Evolutionary conservation across 2,113 vertebrate species (phyloP).

Genomic region (Centropristis striata): DNA sequence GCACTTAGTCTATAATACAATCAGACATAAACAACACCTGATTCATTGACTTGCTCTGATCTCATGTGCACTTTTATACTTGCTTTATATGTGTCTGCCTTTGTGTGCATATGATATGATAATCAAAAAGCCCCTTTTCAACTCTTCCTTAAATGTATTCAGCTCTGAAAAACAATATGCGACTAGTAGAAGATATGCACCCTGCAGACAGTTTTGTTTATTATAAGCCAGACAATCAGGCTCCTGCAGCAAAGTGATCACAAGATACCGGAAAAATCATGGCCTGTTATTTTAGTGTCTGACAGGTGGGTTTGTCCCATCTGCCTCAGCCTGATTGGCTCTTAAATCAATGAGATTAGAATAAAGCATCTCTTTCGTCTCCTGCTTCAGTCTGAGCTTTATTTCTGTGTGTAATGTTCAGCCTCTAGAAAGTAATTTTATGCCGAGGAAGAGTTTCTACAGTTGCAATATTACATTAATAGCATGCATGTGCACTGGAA

Average conservation of each 20-base stretch:
- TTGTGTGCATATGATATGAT: background rate
- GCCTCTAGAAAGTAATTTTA: background rate
- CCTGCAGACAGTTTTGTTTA: constrained; percentile 17
- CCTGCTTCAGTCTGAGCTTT: constrained; percentile 37
- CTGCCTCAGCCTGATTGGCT: constrained; percentile 39
- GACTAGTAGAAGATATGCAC: constrained; percentile 18
- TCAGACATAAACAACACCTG: background rate
- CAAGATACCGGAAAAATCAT: constrained; percentile 38
- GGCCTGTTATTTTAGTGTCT: constrained; percentile 48
- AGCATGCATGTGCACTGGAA: constrained; percentile 17
- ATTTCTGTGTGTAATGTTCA: constrained; percentile 26
- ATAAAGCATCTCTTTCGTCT: constrained; percentile 48
- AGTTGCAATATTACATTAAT: background rate
- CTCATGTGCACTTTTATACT: background rate
- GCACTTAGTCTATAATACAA: constrained; percentile 12
- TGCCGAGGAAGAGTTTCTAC: background rate
- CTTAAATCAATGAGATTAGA: constrained; percentile 57
- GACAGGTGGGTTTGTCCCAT: constrained; percentile 66
- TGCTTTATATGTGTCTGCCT: background rate
- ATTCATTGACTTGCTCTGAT: background rate
- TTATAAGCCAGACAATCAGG: constrained; percentile 29
- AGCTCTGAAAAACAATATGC: background rate
- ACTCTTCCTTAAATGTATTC: constrained; percentile 18
- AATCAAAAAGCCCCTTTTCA: background rate
- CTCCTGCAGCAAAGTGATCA: constrained; percentile 34